phyloP scores from a whole-genome alignment of 2,797 vertebrate genomes.

The Acanthornis magna region DNA sequence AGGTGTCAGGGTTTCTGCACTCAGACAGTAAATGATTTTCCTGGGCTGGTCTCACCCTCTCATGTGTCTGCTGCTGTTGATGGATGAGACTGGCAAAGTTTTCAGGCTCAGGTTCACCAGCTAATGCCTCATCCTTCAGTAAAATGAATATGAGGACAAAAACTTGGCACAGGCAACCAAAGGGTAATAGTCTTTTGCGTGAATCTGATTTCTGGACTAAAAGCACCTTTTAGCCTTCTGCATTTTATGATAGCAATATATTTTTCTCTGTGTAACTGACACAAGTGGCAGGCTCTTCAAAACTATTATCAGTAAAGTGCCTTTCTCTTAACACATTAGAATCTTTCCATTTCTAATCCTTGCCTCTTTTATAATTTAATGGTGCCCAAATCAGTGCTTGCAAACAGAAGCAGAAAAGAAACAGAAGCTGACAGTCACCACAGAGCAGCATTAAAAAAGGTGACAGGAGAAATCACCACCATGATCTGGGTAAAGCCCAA shows the following conservation, averaged over 20 bases:
- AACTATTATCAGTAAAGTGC: slow-evolving; percentile 24
- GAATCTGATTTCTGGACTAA: slow-evolving; percentile 38
- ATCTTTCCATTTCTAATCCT: background rate
- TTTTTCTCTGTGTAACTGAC: slow-evolving; percentile 22
- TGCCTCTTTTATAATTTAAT: background rate
- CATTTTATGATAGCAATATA: slow-evolving; percentile 17
- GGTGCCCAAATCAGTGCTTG: background rate
- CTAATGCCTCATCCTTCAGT: background rate
- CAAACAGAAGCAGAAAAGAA: slow-evolving; percentile 5
- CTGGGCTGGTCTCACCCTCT: background rate
- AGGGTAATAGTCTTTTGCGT: background rate
- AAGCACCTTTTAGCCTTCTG: slow-evolving; percentile 17
- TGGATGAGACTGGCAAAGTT: background rate
- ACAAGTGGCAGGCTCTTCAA: slow-evolving; percentile 3
- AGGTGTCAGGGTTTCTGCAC: background rate
- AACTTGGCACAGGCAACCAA: background rate
- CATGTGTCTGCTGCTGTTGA: background rate
- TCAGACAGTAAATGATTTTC: background rate
- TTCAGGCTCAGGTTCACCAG: background rate
- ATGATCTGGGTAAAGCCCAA: background rate
- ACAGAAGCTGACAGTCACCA: background rate
- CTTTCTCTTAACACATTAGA: slow-evolving; percentile 34
- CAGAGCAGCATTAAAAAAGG: background rate
- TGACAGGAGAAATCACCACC: background rate
- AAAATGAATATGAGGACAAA: slow-evolving; percentile 4